Base-by-base conservation (phyloP, 2,888 invertebrate genomes). In the Polia nebulosa region DNA sequence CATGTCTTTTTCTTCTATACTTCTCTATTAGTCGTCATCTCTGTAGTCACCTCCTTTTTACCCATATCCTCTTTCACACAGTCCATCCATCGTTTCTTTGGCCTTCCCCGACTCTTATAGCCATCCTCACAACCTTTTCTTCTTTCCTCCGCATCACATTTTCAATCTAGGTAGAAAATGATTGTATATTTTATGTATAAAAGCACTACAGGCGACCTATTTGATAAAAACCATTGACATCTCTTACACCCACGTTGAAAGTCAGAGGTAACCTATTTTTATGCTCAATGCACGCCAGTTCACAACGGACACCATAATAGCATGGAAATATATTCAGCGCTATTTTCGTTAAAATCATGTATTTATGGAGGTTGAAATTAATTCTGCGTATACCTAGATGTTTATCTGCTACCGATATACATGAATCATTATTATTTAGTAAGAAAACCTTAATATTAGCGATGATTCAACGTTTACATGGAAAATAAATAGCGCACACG, bases 401-500 rank as follows among this genome's bases (percentile, higher is more conserved):
- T 77, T 62, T 77, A 77, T 57, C 51, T 34, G 13, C 9, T 76
- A 61, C 45, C n/a, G 11, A 52, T 36, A 44, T 53, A 57, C 1
- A 58, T 58, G 41, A 74, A 53, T 77, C n/a, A 58, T 36, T 49
- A 76, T 53, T 39, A 70, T 27, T 74, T 63, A 53, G 25, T 22
- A 34, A 55, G 78, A 71, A 57, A 77, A 55, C 53, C 72, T 74
- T 60, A 15, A 29, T 39, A 13, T n/a, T n/a, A 17, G n/a, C 41
- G 7, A 60, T 70, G 51, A 29, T 36, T 77, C 77, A 77, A 52
- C 25, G 41, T 57, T 57, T 39, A 44, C 22, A 5, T 51, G 13
- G n/a, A 27, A 76, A 44, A 17, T 20, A 32, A 45, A 39, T 36
- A 27, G 32, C n/a, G 20, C 17, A 29, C 25, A 22, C 22, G 13